Evolutionary conservation across 2,797 vertebrate species (phyloP).

Genomic region (Muscicapa comitata): DNA sequence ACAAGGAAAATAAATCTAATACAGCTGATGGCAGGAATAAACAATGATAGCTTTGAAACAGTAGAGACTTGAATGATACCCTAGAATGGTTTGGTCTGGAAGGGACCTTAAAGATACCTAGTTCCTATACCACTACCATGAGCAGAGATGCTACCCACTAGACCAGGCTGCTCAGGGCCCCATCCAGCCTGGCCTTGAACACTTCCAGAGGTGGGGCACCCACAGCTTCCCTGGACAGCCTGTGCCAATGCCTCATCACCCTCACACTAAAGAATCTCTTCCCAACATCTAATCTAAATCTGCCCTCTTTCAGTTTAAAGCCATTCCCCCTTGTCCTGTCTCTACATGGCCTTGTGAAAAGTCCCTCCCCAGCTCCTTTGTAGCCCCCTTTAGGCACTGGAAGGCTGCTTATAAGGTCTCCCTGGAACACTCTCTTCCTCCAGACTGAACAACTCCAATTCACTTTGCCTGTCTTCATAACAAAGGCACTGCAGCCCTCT

Average conservation of each 20-base stretch:
- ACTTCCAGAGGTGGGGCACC: not conserved
- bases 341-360: not conserved
- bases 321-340: not conserved
- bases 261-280: not conserved
- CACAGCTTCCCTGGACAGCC: not conserved
- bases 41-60: not conserved
- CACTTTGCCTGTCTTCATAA: not conserved
- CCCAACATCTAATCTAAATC: not conserved
- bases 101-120: not conserved
- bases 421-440: not conserved
- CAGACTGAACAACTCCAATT: not conserved
- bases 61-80: not conserved
- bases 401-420: not conserved
- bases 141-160: not conserved
- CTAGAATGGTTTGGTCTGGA: not conserved
- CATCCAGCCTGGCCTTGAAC: not conserved
- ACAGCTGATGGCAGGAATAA: not conserved
- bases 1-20: not conserved
- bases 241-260: not conserved
- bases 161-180: not conserved
- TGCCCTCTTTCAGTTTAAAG: not conserved
- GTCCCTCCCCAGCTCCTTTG: not conserved
- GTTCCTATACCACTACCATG: not conserved
- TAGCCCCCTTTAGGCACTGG: not conserved
- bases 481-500: not conserved